Conservation (phyloP, 2,797 vertebrate genomes). For the Gymnopithys bicolor region DNA sequence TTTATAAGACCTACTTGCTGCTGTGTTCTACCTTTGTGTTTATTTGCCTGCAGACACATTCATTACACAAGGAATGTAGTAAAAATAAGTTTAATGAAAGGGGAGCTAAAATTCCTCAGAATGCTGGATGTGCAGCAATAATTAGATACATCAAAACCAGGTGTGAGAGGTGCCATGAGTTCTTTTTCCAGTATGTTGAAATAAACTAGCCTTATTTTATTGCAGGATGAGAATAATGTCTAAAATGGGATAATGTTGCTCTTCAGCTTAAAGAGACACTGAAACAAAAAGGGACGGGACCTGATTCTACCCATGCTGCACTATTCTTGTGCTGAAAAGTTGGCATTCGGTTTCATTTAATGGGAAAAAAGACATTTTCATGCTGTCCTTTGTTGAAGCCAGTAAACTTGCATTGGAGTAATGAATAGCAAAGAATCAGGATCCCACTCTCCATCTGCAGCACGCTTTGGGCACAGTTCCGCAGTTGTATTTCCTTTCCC, state of each 20-base stretch:
- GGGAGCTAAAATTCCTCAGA: background rate
- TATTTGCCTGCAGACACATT: background rate
- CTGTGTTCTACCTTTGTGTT: background rate
- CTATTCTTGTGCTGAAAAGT: background rate
- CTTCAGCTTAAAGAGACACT: background rate
- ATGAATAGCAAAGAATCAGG: background rate
- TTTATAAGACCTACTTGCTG: background rate
- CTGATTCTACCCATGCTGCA: background rate
- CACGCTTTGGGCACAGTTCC: background rate
- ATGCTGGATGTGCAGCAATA: background rate
- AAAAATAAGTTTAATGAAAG: conserved; percentile 22
- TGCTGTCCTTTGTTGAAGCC: background rate
- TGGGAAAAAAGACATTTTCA: background rate
- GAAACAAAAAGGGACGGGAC: background rate
- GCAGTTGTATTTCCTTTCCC: background rate
- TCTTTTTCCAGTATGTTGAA: background rate
- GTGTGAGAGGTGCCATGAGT: background rate
- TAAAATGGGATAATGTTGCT: conserved; percentile 13
- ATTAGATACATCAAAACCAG: background rate
- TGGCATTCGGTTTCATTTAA: background rate
- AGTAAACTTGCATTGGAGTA: background rate
- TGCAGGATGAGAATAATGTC: background rate
- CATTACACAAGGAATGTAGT: background rate
- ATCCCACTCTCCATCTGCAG: background rate
- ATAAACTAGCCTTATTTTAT: background rate